Evolutionary conservation across 2,113 vertebrate species (phyloP), one percentile per base, ranked within the genome.

Genomic region (Catharus fuscescens): DNA sequence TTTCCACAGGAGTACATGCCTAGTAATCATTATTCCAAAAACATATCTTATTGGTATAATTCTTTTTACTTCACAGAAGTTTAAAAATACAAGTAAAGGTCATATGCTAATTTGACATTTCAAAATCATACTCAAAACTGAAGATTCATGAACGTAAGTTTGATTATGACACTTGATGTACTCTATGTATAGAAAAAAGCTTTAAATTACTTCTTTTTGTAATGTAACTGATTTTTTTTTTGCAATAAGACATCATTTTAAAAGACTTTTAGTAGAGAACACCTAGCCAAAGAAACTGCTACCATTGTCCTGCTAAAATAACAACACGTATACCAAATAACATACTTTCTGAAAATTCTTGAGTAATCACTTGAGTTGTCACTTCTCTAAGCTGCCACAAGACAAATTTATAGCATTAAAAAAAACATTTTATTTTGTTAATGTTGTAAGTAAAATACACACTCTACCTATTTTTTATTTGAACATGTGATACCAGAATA

Each of bases 21-120:
- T 84, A 91, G 62, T 72, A 93, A 93, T 88, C 86, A 59, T 88
- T 94, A 91, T 85, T 97, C 90, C 38, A 86, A 95, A 95, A 96
- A 65, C 94, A 96, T 40, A 83, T 80, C 84, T 72, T 91, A 70
- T 69, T 91, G 80, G 40, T 93, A 77, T 64, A 91, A 87, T 66
- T 87, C 67, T 77, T 86, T 88, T 87, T 90, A 66, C 80, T 94
- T 93, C 74, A 95, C 66, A 79, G 57, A 94, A 92, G 74, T 92
- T 94, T 92, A 95, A 97, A 96, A 92, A 93, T 83, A 97, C 72
- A 85, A 96, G 94, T 93, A 97, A 98, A 98, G 97, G 97, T 98
- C 97, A 94, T 95, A 97, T 98, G 97, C 91, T 97, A 97, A 98
- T 97, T 83, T 92, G 97, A 96, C 96, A 98, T 98, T 98, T 97